A percentile compares a stretch with the other conserved stretches of the same genome.
Conservation (phyloP, 2,888 invertebrate species). For the Clitarchus hookeri region DNA sequence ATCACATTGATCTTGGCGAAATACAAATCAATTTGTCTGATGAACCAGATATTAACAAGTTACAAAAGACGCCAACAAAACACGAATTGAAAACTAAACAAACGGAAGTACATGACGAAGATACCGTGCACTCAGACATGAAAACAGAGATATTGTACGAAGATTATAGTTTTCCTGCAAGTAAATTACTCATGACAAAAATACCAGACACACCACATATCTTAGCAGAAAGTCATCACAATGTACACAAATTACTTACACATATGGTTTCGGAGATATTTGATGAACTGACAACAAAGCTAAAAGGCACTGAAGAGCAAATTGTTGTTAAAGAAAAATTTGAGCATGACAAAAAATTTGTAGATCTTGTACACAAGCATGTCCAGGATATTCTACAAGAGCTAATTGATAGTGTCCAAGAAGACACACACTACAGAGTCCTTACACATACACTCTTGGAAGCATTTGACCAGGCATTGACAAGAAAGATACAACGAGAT, state of each 20-base stretch:
- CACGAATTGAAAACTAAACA: neutral
- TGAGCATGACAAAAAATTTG: neutral
- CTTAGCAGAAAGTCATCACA: neutral
- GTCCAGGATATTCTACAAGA: slow-evolving; percentile 4
- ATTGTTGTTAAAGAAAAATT: neutral
- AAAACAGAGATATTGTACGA: neutral
- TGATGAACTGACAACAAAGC: neutral
- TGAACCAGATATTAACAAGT: neutral
- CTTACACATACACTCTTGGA: neutral
- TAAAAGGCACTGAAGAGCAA: neutral
- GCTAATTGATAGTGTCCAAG: neutral
- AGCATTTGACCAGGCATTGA: neutral
- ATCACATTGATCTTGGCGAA: neutral
- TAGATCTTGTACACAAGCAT: neutral
- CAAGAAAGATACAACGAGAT: neutral
- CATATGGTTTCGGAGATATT: neutral
- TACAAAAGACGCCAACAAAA: neutral
- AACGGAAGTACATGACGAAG: neutral
- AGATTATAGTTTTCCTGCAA: neutral
- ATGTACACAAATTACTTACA: neutral
- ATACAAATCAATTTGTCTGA: neutral
- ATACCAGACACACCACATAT: neutral
- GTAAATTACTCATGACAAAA: neutral
- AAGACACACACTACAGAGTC: neutral
- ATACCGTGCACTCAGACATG: neutral